Conservation (phyloP, 2,113 vertebrate species). For the Azemiops feae region DNA sequence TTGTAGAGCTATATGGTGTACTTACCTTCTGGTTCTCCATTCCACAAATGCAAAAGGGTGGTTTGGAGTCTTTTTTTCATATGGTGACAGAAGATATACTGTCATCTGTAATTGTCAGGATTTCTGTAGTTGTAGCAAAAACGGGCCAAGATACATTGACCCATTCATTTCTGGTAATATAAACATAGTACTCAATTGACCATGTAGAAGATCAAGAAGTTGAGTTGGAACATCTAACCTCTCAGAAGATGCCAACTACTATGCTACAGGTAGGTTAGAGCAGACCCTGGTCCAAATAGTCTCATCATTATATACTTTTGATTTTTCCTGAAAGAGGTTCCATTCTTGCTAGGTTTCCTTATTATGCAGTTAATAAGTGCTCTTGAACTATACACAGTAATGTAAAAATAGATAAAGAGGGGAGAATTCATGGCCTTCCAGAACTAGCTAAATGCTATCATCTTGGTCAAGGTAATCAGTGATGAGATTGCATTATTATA, state of each 20-base stretch:
- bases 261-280: background rate
- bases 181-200: background rate
- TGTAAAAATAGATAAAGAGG: background rate
- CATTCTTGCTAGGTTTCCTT: background rate
- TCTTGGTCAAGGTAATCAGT: background rate
- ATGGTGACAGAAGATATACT: background rate
- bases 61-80: background rate
- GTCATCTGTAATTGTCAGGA: background rate
- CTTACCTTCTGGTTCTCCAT: background rate
- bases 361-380: background rate
- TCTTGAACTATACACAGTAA: background rate
- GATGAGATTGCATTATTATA: background rate
- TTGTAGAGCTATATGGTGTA: background rate
- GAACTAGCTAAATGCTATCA: background rate
- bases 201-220: background rate
- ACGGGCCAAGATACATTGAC: background rate
- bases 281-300: background rate
- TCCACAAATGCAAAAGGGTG: background rate
- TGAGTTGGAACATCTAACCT: background rate
- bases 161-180: background rate
- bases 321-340: background rate
- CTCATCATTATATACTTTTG: background rate
- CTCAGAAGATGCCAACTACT: background rate
- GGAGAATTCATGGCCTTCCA: background rate
- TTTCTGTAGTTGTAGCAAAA: background rate